These are phyloP conservation scores for Temnothorax ravouxi DNA, from an alignment of 2,888 invertebrate genomes.

Conservation along the genomic window DNA sequence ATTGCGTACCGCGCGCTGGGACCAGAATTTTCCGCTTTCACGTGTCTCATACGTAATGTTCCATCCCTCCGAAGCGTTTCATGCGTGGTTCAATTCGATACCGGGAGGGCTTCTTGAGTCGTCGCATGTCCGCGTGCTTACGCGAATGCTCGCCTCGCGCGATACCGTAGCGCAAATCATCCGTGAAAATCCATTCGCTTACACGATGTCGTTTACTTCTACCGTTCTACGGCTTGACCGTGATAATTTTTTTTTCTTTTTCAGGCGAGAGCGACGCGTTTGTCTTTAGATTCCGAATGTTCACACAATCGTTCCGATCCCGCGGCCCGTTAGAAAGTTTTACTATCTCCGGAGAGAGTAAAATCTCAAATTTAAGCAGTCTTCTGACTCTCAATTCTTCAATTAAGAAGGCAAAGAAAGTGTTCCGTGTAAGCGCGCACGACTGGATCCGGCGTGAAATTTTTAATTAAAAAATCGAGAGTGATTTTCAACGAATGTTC, in stretches of 20 bases:
- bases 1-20: background rate
- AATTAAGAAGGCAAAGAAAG: background rate
- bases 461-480: background rate
- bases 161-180: constrained; percentile 1
- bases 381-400: background rate
- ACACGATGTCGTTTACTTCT: background rate
- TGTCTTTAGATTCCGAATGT: constrained; percentile 17
- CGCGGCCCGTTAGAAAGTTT: constrained; percentile 22
- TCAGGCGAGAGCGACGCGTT: constrained; percentile 6
- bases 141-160: constrained; percentile 14
- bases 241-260: constrained; percentile 26
- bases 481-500: background rate
- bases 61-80: constrained; percentile 24
- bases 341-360: background rate
- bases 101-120: constrained; percentile 8
- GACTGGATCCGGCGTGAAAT: background rate
- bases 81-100: background rate
- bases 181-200: constrained; percentile 9
- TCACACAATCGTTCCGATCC: background rate
- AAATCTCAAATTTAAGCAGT: constrained; percentile 20
- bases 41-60: constrained; percentile 39
- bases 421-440: too few species aligned
- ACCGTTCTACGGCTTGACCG: background rate
- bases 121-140: constrained; percentile 17
- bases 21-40: constrained; percentile 59